Conservation (phyloP, 2,888 invertebrate species). For the Ceramica pisi region DNA sequence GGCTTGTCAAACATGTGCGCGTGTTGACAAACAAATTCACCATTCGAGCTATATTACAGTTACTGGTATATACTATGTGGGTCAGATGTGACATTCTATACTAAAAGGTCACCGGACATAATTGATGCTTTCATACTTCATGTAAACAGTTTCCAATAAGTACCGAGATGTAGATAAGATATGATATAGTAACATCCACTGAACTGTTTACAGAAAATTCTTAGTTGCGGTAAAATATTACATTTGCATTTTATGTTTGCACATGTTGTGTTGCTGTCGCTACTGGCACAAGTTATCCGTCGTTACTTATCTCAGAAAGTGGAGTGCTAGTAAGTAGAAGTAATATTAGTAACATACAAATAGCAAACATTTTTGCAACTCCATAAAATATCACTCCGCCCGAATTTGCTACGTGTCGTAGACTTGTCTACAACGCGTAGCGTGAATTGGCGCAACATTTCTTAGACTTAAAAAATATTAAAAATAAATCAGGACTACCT, state of each 20-base stretch:
- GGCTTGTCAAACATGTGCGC: constrained; percentile 81
- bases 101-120: constrained; percentile 47
- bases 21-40: constrained; percentile 78
- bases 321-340: constrained; percentile 26
- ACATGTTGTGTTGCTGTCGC: constrained; percentile 55
- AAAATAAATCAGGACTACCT: background rate
- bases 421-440: constrained; percentile 1
- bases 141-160: constrained; percentile 24
- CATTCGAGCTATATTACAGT: constrained; percentile 71
- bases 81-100: constrained; percentile 59
- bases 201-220: constrained; percentile 14
- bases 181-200: constrained; percentile 23
- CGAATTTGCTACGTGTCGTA: constrained; percentile 11
- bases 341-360: constrained; percentile 7
- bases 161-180: constrained; percentile 33
- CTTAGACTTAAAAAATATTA: too few relatives aligned
- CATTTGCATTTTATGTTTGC: constrained; percentile 56
- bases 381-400: background rate
- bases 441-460: background rate
- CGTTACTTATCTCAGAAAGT: constrained; percentile 35
- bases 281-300: constrained; percentile 57
- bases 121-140: constrained; percentile 49
- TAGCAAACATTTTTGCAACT: background rate
- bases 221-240: constrained; percentile 51
- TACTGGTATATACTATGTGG: constrained; percentile 72